Evolutionary conservation across 2,113 vertebrate genomes (phyloP), one percentile per base, ranked within the genome.

Genomic region (Brachionichthys hirsutus): DNA sequence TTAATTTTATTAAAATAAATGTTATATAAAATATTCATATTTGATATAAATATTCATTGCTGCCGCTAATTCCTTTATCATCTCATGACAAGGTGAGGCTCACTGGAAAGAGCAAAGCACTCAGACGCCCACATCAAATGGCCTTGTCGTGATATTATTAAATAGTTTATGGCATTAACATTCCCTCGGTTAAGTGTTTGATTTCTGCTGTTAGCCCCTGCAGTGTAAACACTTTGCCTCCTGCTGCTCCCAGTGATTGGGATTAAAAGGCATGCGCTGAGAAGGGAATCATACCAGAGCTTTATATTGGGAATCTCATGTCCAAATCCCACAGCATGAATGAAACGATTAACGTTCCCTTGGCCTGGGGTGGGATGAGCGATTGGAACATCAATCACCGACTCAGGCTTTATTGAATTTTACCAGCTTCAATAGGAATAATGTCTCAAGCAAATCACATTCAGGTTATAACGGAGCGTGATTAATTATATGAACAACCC

Each of bases 181-280:
- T 30, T 2, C 24, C 24, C 24, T 30, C 24, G 4, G 55, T 13
- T 40, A 24, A 62, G 12, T 49, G 56, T 80, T 67, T 67, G 47
- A 61, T 54, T 60, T 47, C 67, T 6, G 62, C 72, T 62, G 61
- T 4, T 64, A 44, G 24, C 67, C 60, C 73, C 63, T 30, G 7
- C n/a, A 49, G 43, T 58, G 18, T 35, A 2, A 70, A 72, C 46
- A 53, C 70, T 22, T 36, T 2, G 12, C 45, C 53, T 50, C 57
- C 70, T 1, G 51, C 54, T 51, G 65, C 46, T 15, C 3, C 0
- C 61, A 9, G 1, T 30, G 55, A 51, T 65, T 17, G 1, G 50
- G 50, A 70, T 68, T 54, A 77, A 49, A 66, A 17, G 41, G 58
- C 3, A 9, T 15, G 24, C 45, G 2, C 20, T 0, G 47, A 7